A percentile compares a stretch with the other conserved stretches of the same genome.
These are phyloP conservation scores for Siniperca knerii DNA, from an alignment of 2,113 vertebrate species.

Conservation along the genomic window DNA sequence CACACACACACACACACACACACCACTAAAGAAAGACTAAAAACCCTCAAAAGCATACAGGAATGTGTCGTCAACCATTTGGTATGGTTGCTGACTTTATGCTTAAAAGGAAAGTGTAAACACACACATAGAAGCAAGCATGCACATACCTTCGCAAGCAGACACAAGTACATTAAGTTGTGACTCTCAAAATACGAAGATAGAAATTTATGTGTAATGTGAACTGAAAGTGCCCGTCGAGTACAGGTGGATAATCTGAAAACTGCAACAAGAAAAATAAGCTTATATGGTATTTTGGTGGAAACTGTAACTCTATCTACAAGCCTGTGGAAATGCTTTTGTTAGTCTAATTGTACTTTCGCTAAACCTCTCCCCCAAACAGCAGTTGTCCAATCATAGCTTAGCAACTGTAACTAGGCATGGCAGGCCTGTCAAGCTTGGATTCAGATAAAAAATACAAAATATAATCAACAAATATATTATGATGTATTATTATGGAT, in stretches of 20 bases:
- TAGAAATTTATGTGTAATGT: neutral
- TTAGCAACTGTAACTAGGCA: too few relatives aligned
- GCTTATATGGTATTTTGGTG: neutral
- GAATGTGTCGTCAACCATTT: neutral
- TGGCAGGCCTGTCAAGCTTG: too few relatives aligned
- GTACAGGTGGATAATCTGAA: neutral
- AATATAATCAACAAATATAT: too few relatives aligned
- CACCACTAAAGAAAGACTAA: neutral
- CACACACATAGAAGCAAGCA: neutral
- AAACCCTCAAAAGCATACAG: neutral
- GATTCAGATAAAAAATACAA: too few relatives aligned
- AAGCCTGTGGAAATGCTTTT: neutral
- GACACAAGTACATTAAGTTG: neutral
- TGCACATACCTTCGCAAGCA: neutral
- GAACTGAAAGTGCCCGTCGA: neutral
- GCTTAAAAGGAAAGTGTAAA: neutral
- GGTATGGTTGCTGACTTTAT: neutral
- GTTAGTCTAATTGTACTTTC: neutral
- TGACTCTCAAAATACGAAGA: neutral
- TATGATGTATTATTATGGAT: too few relatives aligned
- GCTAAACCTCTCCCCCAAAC: too few relatives aligned
- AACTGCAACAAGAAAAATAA: neutral
- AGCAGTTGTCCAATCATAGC: too few relatives aligned
- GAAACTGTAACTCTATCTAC: neutral
- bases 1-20: slow-evolving; percentile 2